These are phyloP conservation scores for Temnothorax unifasciatus DNA, from an alignment of 2,888 invertebrate genomes.

Conservation along the genomic window DNA sequence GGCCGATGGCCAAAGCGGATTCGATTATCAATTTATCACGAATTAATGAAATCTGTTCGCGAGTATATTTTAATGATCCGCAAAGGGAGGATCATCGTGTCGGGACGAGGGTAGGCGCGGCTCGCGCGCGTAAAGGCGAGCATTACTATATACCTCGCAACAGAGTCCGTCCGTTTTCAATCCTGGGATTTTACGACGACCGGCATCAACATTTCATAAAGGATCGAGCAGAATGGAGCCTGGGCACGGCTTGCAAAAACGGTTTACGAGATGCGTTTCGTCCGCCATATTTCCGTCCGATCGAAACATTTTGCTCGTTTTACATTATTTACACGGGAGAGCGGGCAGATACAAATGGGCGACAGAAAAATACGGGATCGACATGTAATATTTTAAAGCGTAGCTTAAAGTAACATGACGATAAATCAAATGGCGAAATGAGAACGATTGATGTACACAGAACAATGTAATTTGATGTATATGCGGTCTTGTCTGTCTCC, in stretches of 20 bases:
- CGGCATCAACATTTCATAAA: conserved; percentile 61
- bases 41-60: conserved; percentile 31
- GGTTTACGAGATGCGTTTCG: conserved; percentile 60
- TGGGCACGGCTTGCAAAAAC: conserved; percentile 51
- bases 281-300: conserved; percentile 37
- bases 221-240: conserved; percentile 60
- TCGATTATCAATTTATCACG: conserved; percentile 34
- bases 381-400: conserved; percentile 62
- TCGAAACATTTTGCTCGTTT: conserved; percentile 57
- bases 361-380: conserved; percentile 53
- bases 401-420: conserved; percentile 59
- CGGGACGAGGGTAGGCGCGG: background rate
- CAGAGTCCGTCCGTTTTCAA: conserved; percentile 58
- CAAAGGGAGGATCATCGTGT: conserved; percentile 10
- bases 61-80: conserved; percentile 34
- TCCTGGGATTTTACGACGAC: conserved; percentile 61
- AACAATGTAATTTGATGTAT: conserved; percentile 65
- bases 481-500: conserved; percentile 60
- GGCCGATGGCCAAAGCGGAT: background rate
- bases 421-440: conserved; percentile 70
- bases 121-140: conserved; percentile 26
- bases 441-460: conserved; percentile 49
- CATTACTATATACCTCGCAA: conserved; percentile 40
- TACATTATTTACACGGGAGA: conserved; percentile 62
- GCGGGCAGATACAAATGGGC: conserved; percentile 29